Conservation (phyloP, 1,140 invertebrate genomes). For the Drosophila melanogaster region DNA sequence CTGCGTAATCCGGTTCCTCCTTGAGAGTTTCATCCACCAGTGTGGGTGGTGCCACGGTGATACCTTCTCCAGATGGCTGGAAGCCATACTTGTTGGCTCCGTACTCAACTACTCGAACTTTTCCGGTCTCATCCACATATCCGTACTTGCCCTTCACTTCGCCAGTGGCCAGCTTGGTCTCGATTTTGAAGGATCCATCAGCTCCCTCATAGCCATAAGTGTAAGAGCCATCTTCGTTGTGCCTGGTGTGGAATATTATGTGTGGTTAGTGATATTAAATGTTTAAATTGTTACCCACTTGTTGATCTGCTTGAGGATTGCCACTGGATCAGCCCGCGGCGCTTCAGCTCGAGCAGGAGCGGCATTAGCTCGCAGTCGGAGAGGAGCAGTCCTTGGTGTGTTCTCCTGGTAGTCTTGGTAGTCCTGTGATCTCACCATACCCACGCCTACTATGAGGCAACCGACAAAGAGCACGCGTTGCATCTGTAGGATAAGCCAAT, state of each 20-base stretch:
- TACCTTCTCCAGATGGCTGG: conserved; percentile 93
- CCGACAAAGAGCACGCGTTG: conserved; percentile 62
- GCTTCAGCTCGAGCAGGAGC: conserved; percentile 84
- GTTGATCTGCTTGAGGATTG: conserved; percentile 94
- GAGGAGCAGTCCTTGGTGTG: conserved; percentile 85
- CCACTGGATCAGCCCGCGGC: conserved; percentile 88
- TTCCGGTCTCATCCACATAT: conserved; percentile 92
- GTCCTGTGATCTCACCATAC: conserved; percentile 86
- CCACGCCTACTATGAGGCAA: conserved; percentile 44
- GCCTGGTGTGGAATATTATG: conserved; percentile 84
- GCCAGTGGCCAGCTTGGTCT: conserved; percentile 91
- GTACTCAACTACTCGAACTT: conserved; percentile 93
- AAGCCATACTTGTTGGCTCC: conserved; percentile 94
- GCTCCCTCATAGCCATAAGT: conserved; percentile 94
- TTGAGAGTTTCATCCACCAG: conserved; percentile 90
- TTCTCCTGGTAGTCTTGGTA: conserved; percentile 87
- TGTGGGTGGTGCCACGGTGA: conserved; percentile 92
- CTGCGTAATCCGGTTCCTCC: conserved; percentile 85
- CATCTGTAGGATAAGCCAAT: conserved; percentile 43
- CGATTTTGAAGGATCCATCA: conserved; percentile 94
- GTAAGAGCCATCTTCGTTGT: conserved; percentile 94
- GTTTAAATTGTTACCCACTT: conserved; percentile 84
- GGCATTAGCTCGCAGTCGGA: conserved; percentile 84
- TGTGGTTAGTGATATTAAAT: too few species aligned
- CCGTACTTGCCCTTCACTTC: conserved; percentile 94